A percentile compares a stretch with the other conserved stretches of the same genome.
Conservation (phyloP, 2,797 vertebrate genomes). For the Eptatretus atami region DNA sequence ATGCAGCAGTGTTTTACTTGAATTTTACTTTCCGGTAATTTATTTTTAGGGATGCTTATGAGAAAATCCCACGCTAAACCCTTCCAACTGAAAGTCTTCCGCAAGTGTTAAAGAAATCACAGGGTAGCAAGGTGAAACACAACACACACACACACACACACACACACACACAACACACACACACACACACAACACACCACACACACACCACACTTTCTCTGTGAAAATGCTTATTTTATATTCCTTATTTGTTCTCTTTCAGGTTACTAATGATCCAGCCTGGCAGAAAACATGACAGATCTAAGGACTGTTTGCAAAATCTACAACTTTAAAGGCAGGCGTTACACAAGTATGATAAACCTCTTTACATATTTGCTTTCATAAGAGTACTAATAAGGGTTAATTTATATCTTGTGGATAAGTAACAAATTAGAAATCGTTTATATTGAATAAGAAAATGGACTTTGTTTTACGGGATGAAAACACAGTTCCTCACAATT, state of each 20-base stretch:
- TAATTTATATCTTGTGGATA: too few species aligned
- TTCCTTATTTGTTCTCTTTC: conserved; percentile 3
- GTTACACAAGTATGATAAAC: conserved; percentile 28
- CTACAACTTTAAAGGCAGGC: conserved; percentile 61
- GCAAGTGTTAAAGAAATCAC: conserved; percentile 61
- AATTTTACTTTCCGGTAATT: neutral
- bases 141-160: too few species aligned
- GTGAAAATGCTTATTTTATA: too few species aligned
- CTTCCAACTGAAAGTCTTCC: conserved; percentile 52
- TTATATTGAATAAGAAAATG: too few species aligned
- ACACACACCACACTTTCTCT: too few species aligned
- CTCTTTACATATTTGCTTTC: conserved; percentile 3
- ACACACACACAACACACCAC: too few species aligned
- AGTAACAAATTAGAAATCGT: too few species aligned
- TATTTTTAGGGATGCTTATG: conserved; percentile 23
- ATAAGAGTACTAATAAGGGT: neutral
- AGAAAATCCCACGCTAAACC: conserved; percentile 42
- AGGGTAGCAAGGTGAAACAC: conserved; percentile 18
- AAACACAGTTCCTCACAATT: too few species aligned
- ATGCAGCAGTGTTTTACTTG: too few species aligned
- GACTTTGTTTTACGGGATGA: too few species aligned
- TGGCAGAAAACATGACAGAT: conserved; percentile 50
- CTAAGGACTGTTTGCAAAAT: conserved; percentile 59
- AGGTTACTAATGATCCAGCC: conserved; percentile 76
- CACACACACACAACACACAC: too few species aligned